phyloP scores from a whole-genome alignment of 1,140 invertebrate species.

The Augochlora pura region DNA sequence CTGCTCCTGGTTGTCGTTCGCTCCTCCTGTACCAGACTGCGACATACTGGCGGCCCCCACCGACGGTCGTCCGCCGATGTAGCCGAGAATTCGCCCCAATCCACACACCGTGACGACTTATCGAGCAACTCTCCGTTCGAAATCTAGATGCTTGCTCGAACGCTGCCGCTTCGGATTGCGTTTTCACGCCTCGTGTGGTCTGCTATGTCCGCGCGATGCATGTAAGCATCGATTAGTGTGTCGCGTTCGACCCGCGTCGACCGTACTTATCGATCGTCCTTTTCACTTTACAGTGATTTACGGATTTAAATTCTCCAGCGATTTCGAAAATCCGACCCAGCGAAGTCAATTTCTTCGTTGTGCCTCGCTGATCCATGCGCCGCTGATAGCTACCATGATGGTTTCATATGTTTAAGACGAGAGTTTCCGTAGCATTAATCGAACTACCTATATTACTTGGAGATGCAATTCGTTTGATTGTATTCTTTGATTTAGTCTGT shows the following conservation, averaged over 20 bases:
- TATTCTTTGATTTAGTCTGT: not conserved
- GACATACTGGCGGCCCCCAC: conserved; percentile 77
- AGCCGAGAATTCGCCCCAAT: conserved; percentile 78
- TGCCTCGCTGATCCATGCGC: not conserved
- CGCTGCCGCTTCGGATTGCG: conserved; percentile 12
- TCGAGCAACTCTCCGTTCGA: conserved; percentile 34
- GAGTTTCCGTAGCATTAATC: not conserved
- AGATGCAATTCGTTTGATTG: not conserved
- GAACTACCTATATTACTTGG: too few relatives aligned
- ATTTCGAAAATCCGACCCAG: not conserved
- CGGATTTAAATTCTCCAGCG: too few relatives aligned
- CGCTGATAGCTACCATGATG: too few relatives aligned
- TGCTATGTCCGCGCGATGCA: conserved; percentile 35
- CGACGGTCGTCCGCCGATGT: conserved; percentile 78
- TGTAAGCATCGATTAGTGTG: conserved; percentile 41
- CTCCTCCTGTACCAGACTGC: conserved; percentile 71
- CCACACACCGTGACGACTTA: conserved; percentile 78
- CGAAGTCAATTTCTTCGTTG: not conserved
- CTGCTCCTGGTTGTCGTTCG: conserved; percentile 65
- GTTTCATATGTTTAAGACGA: too few relatives aligned
- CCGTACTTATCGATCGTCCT: not conserved
- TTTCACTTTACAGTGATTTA: not conserved
- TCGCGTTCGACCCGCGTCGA: not conserved
- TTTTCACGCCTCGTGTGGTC: conserved; percentile 26
- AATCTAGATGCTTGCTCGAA: conserved; percentile 39